These are phyloP conservation scores for Sebastes iracundus DNA, from an alignment of 2,797 vertebrate genomes.

Conservation along the genomic window DNA sequence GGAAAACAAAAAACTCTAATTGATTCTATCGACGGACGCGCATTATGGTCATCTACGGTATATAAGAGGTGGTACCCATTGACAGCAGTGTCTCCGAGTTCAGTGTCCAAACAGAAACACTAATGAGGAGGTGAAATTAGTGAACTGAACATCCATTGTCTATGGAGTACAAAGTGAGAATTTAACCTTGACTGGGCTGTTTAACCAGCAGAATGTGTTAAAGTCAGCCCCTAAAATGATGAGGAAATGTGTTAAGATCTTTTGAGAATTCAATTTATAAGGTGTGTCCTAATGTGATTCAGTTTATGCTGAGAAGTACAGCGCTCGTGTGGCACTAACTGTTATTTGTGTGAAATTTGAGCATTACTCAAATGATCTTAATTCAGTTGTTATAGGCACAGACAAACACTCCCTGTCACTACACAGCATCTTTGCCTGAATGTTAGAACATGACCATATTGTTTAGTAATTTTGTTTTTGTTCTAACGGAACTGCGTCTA, in stretches of 20 bases:
- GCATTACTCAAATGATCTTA: not conserved
- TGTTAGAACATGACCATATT: not conserved
- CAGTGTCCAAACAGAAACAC: constrained; percentile 23
- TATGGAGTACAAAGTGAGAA: not conserved
- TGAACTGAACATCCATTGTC: not conserved
- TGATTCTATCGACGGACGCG: constrained; percentile 62
- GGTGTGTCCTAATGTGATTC: not conserved
- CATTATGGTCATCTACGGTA: constrained; percentile 46
- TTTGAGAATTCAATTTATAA: not conserved
- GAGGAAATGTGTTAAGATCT: not conserved
- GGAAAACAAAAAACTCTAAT: constrained; percentile 50
- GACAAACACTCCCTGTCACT: not conserved
- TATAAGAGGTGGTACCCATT: constrained; percentile 39
- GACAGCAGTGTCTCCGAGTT: constrained; percentile 7
- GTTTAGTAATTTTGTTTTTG: not conserved
- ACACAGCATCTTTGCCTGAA: not conserved
- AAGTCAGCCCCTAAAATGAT: not conserved
- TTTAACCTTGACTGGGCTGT: not conserved
- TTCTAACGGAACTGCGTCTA: not conserved
- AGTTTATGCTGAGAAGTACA: no score
- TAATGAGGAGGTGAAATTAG: constrained; percentile 42
- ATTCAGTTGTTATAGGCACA: not conserved
- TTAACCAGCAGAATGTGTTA: not conserved
- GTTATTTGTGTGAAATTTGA: not conserved
- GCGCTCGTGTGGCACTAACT: not conserved